Conservation (phyloP, 2,113 vertebrate genomes). For the Zonotrichia leucophrys region DNA sequence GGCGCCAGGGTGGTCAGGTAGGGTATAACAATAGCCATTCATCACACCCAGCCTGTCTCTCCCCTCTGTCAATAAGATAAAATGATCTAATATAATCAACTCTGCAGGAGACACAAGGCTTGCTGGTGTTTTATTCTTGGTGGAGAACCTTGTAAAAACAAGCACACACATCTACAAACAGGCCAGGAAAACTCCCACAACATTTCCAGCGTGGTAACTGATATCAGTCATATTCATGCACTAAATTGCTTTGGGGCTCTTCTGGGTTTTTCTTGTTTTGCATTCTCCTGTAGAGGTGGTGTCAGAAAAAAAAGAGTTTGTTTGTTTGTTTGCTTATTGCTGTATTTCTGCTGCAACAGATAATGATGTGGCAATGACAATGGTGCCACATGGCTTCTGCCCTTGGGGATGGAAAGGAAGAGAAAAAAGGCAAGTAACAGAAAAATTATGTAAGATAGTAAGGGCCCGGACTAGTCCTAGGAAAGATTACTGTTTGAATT, state of each 20-base stretch:
- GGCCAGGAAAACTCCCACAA: background rate
- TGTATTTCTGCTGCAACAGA: background rate
- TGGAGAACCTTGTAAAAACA: background rate
- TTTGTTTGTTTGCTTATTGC: background rate
- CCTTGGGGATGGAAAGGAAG: background rate
- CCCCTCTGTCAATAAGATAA: constrained; percentile 13
- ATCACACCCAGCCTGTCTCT: background rate
- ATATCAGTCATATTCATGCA: background rate
- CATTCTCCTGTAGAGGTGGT: background rate
- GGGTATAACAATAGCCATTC: constrained; percentile 22
- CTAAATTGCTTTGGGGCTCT: background rate
- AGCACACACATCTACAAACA: background rate
- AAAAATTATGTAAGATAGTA: background rate
- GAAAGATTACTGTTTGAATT: background rate
- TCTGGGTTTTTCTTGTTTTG: background rate
- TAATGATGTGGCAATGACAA: background rate
- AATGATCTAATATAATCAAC: constrained; percentile 55
- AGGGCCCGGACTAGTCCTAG: background rate
- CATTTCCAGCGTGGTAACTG: background rate
- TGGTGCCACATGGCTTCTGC: background rate
- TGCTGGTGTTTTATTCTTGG: constrained; percentile 1
- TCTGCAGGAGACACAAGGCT: background rate
- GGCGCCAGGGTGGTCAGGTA: constrained; percentile 57
- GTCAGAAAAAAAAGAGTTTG: background rate
- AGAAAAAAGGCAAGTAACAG: background rate